phyloP scores from a whole-genome alignment of 2,113 vertebrate genomes.

The Epinephelus moara region DNA sequence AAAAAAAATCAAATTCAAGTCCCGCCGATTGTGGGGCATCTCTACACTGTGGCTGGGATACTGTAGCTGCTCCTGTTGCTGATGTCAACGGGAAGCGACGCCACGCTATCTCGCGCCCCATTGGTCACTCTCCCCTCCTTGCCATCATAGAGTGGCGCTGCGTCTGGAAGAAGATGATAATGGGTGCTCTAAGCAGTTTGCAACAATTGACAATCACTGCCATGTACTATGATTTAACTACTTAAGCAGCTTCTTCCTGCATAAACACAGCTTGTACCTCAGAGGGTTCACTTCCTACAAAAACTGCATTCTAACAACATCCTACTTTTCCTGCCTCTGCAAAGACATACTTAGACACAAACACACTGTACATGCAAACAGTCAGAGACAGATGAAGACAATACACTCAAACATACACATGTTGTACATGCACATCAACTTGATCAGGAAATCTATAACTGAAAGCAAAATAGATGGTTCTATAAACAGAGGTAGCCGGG shows the following conservation, averaged over 20 bases:
- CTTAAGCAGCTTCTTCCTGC: slow-evolving; percentile 1
- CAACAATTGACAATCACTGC: slow-evolving; percentile 42
- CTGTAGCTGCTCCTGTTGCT: slow-evolving; percentile 82
- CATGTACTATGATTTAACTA: not conserved
- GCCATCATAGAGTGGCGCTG: slow-evolving; percentile 75
- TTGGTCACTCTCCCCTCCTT: slow-evolving; percentile 79
- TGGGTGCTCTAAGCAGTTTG: slow-evolving; percentile 64
- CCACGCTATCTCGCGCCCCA: slow-evolving; percentile 75
- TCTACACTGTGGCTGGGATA: slow-evolving; percentile 79
- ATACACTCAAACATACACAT: not conserved
- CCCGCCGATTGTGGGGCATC: slow-evolving; percentile 47
- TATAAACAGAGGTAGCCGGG: slow-evolving; percentile 4
- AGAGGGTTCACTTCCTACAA: not conserved
- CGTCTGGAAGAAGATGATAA: slow-evolving; percentile 84
- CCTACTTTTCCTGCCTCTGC: slow-evolving; percentile 16
- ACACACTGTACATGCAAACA: slow-evolving; percentile 32
- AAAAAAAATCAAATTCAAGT: slow-evolving; percentile 7
- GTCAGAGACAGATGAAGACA: slow-evolving; percentile 10
- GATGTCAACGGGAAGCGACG: slow-evolving; percentile 72
- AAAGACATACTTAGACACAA: slow-evolving; percentile 30
- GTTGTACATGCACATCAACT: slow-evolving; percentile 12
- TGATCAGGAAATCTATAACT: slow-evolving; percentile 10
- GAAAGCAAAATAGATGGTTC: slow-evolving; percentile 4
- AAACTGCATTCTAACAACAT: slow-evolving; percentile 9
- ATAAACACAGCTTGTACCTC: slow-evolving; percentile 5